Percentiles rank a stretch among this genome's conserved stretches.
phyloP scores from a whole-genome alignment of 2,888 invertebrate genomes.

The Spilosoma lubricipeda region DNA sequence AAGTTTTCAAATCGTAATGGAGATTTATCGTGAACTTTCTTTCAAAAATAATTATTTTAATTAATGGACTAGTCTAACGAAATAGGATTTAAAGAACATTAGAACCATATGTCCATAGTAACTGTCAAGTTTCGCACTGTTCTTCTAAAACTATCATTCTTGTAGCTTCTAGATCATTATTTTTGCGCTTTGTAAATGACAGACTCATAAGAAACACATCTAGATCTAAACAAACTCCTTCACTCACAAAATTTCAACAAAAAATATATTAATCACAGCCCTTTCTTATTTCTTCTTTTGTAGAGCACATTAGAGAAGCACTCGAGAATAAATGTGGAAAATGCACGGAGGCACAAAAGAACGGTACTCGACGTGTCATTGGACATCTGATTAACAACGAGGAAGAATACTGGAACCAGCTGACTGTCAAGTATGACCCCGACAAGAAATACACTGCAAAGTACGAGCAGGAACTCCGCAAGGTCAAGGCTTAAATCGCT shows the following conservation, averaged over 20 bases:
- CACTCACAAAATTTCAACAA: neutral
- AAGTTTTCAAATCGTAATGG: too few relatives aligned
- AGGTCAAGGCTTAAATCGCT: slow-evolving; percentile 43
- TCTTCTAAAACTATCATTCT: too few relatives aligned
- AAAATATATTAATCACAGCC: neutral
- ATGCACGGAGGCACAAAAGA: slow-evolving; percentile 61
- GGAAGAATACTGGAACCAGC: slow-evolving; percentile 67
- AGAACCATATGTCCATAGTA: too few relatives aligned
- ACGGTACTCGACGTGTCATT: slow-evolving; percentile 61
- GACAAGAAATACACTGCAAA: slow-evolving; percentile 60
- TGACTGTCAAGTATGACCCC: slow-evolving; percentile 74
- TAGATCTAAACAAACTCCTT: neutral
- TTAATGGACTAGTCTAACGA: neutral
- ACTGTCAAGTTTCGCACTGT: too few relatives aligned
- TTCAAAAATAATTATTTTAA: too few relatives aligned
- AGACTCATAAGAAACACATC: neutral
- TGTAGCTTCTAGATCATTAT: neutral
- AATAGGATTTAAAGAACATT: neutral
- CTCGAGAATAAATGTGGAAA: slow-evolving; percentile 62
- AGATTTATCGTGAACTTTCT: too few relatives aligned
- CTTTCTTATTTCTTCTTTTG: neutral
- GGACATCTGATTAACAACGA: slow-evolving; percentile 64
- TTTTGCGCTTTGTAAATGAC: neutral
- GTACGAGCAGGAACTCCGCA: slow-evolving; percentile 65
- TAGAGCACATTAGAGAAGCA: slow-evolving; percentile 68